Evolutionary conservation across 2,888 invertebrate species (phyloP), one percentile per base, ranked within the genome.

Genomic region (Leptinotarsa haldemani): DNA sequence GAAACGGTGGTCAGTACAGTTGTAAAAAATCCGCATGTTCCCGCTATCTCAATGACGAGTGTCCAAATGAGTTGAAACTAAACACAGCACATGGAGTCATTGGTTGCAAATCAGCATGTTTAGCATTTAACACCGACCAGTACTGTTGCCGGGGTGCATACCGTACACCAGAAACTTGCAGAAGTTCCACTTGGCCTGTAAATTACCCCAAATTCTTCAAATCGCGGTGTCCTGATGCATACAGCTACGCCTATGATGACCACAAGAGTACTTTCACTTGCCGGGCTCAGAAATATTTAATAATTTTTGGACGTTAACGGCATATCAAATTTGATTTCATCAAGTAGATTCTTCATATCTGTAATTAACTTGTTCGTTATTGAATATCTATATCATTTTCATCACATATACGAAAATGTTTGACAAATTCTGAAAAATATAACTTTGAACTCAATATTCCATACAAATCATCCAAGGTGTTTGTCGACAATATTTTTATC

Each of bases 161-260:
- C 75, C 82, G 83, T 18, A 83, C 78, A 4, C 88, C 89, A 1
- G 82, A 87, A 61, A 88, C 86, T 4, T 90, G 90, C 80, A 83
- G 84, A 52, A 80, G 85, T 58, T 75, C 79, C 16, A 79, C 83
- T 73, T 86, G 87, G 87, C 83, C 86, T 1, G 77, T 80, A 53
- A 78, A 87, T 72, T 89, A 88, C 78, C 87, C 89, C 0, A 74
- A 56, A 70, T 85, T 85, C 70, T 89, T 90, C 83, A 90, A 90
- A 79, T 74, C 80, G 0, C 83, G 85, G 15, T 90, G 90, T 79
- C 90, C 90, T 2, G 87, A 88, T 71, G 90, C 89, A 13, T 90
- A 90, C 83, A 88, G 88, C 73, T 90, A 90, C 78, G 89, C 89
- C 18, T 90, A 90, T 78, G 90, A 90, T 82, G 89, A 90, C 77